Conservation (phyloP, 2,888 invertebrate species). For the Clitarchus hookeri region DNA sequence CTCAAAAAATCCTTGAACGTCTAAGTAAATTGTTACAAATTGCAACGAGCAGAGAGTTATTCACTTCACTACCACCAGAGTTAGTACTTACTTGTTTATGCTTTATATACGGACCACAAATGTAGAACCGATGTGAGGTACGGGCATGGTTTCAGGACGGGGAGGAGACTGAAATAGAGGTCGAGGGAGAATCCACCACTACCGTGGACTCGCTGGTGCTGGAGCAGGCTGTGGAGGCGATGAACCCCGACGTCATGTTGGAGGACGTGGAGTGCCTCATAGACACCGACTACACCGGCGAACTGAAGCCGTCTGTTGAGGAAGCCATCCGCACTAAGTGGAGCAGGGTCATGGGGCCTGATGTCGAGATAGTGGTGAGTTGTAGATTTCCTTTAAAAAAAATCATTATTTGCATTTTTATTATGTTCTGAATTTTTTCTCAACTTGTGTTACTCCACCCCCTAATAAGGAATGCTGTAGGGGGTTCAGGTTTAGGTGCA, state of each 20-base stretch:
- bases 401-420: no score
- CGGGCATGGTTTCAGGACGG: conserved; percentile 60
- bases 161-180: conserved; percentile 65
- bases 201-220: conserved; percentile 78
- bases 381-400: neutral
- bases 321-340: conserved; percentile 64
- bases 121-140: no score
- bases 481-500: no score
- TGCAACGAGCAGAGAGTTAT: no score
- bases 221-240: conserved; percentile 59
- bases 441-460: no score
- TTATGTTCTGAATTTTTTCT: no score
- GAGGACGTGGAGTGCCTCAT: conserved; percentile 64
- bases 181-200: conserved; percentile 79
- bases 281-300: conserved; percentile 56
- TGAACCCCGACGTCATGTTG: conserved; percentile 67
- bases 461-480: no score
- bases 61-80: no score
- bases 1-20: no score
- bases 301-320: conserved; percentile 73
- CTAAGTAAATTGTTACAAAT: no score
- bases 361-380: conserved; percentile 82
- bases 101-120: no score
- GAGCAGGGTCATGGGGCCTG: conserved; percentile 74
- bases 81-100: no score